phyloP scores from a whole-genome alignment of 2,888 invertebrate genomes.

The Protophormia terraenovae region DNA sequence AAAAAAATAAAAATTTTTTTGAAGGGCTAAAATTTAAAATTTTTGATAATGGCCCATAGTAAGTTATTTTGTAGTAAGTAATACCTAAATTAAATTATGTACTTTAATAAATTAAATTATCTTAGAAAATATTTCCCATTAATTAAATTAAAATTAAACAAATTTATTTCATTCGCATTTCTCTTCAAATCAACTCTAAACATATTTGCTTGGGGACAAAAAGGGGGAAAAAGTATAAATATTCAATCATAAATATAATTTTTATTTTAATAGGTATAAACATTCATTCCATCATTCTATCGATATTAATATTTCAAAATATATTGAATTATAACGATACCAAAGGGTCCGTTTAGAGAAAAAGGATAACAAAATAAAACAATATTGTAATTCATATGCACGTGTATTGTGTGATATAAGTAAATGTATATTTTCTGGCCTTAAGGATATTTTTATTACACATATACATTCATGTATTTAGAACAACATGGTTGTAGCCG shows the following conservation, averaged over 20 bases:
- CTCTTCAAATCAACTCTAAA: neutral
- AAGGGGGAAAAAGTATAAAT: neutral
- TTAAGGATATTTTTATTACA: conserved; percentile 58
- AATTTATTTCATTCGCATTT: neutral
- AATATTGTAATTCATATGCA: neutral
- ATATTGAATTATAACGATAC: neutral
- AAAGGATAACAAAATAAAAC: neutral
- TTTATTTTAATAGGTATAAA: neutral
- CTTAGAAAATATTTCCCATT: neutral
- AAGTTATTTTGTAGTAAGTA: too few relatives aligned
- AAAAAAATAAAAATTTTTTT: too few relatives aligned
- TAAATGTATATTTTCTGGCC: neutral
- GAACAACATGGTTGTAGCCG: conserved; percentile 12
- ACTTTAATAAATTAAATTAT: too few relatives aligned
- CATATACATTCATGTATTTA: conserved; percentile 11
- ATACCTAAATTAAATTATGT: too few relatives aligned
- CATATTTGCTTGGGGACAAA: neutral
- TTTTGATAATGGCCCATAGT: too few relatives aligned
- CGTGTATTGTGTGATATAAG: too few relatives aligned
- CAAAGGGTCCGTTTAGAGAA: neutral
- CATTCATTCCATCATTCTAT: neutral
- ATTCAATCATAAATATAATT: neutral
- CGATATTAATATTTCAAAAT: neutral
- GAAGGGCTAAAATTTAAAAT: too few relatives aligned
- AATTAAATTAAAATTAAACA: too few relatives aligned